Base-by-base conservation (phyloP, 2,888 invertebrate species). In the Troglohyphantes excavatus region DNA sequence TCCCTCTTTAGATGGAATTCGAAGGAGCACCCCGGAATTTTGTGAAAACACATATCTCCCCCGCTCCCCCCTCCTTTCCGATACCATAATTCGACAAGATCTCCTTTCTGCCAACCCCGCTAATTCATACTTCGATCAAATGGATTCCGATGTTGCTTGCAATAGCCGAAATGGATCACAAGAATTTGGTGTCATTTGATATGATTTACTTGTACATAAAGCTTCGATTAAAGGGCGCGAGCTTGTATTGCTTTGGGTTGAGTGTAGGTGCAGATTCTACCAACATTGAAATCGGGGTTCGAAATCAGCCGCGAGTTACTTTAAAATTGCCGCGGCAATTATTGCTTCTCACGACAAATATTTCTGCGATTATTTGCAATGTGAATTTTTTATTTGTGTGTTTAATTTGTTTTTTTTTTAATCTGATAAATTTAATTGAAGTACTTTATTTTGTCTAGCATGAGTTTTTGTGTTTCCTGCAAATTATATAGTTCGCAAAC, bases 91-190 rank as follows among this genome's bases (percentile, higher is more conserved):
- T 76, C 23, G 39, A 3, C 17, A 27, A 75, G 29, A 53, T 46
- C 23, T 46, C 76, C 61, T 33, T 27, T 67, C 29, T 33, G 21
- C 43, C 39, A 39, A 65, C 85, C 43, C 53, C 85, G 59, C 85
- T 86, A 86, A 86, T 86, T 86, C 85, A 78, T 86, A 86, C n/a
- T 86, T 86, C 76, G 68, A 86, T 86, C 53, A 53, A 67, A 70
- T 43, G 70, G 70, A 59, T 70, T 86, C 76, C 76, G n/a, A 70
- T 70, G 59, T 59, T 65, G 73, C 61, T 63, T 46, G 43, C 73
- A 46, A 63, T 61, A 39, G 76, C 76, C 23, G 76, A 68, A 85
- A 85, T 85, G 27, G 75, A 33, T 84, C 33, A 9, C 2, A 33
- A 68, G 43, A 61, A 53, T 85, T 73, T 73, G 73, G 29, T 65